Base-by-base conservation (phyloP, 2,888 invertebrate genomes). In the Drosophila sordidula region DNA sequence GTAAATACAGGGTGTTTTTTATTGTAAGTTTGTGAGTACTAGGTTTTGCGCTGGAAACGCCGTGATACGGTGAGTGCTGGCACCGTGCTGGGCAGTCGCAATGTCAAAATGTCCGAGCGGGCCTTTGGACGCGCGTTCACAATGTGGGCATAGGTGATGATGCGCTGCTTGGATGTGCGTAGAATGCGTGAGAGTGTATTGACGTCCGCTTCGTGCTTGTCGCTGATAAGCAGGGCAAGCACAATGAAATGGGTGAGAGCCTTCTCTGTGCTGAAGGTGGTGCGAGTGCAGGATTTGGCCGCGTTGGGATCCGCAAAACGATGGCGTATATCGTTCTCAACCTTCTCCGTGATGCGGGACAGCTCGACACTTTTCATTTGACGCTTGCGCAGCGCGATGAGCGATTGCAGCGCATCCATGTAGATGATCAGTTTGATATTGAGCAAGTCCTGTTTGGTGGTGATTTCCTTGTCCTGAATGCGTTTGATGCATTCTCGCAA, bases 181-280 rank as follows among this genome's bases (percentile, higher is more conserved):
- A 92, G 47, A 14, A 90, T 90, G 16, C 80, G 76, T 0, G 89
- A 68, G 0, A 92, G 67, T 0, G 72, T 46, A 34, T 84, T 84
- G 2, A 82, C 45, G 50, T 91, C 87, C 6, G 90, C 78, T 61
- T 90, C 85, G 64, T 82, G 85, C 4, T 90, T 89, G 0, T 89
- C 89, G 45, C 70, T 82, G 2, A 90, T 75, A 9, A 92, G 73
- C 29, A 92, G 62, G 0, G 85, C 81, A 44, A 92, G 67, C 1
- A 90, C 91, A 47, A 92, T 87, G 29, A 90, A 92, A 52, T 92
- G 85, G 0, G 91, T 90, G 2, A 92, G 63, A 0, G 90, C 91
- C 61, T 92, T 92, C 49, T 92, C 90, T 3, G 75, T 80, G 3
- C 90, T 86, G 45, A 75, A 87, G 3, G 70, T 68, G 0, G 91